Conservation (phyloP, 2,888 invertebrate genomes). For the Drosophila leonis region DNA sequence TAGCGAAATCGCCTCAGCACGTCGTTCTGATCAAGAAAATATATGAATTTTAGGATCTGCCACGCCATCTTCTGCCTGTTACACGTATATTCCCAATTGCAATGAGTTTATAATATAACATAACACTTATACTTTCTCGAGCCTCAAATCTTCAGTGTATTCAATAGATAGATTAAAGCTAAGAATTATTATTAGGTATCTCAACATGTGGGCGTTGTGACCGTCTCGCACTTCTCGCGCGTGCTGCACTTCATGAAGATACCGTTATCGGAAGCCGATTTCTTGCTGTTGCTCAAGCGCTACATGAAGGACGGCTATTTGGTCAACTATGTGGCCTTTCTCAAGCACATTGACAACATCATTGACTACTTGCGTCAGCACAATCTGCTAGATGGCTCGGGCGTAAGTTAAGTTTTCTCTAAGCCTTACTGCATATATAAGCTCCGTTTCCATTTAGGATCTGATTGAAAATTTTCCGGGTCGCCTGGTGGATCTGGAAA, state of each 20-base stretch:
- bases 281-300: constrained; percentile 90
- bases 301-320: constrained; percentile 92
- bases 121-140: not conserved
- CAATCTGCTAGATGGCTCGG: constrained; percentile 85
- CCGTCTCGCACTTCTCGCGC: constrained; percentile 91
- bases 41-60: not conserved
- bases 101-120: no score
- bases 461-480: constrained; percentile 88
- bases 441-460: constrained; percentile 83
- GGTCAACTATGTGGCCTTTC: constrained; percentile 91
- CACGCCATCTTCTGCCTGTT: not conserved
- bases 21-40: not conserved
- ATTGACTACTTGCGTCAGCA: constrained; percentile 87
- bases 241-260: constrained; percentile 90
- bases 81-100: no score
- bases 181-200: constrained; percentile 87
- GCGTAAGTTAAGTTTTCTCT: constrained; percentile 36
- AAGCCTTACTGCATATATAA: not conserved
- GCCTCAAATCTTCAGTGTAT: not conserved
- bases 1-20: no score
- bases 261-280: constrained; percentile 90
- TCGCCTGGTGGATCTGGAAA: constrained; percentile 88
- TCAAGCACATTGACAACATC: constrained; percentile 89
- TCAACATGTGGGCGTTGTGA: constrained; percentile 91
- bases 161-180: not conserved